Base-by-base conservation (phyloP, 53 echinoderm and acorn worm species). In the Temnopleurus reevesii region DNA sequence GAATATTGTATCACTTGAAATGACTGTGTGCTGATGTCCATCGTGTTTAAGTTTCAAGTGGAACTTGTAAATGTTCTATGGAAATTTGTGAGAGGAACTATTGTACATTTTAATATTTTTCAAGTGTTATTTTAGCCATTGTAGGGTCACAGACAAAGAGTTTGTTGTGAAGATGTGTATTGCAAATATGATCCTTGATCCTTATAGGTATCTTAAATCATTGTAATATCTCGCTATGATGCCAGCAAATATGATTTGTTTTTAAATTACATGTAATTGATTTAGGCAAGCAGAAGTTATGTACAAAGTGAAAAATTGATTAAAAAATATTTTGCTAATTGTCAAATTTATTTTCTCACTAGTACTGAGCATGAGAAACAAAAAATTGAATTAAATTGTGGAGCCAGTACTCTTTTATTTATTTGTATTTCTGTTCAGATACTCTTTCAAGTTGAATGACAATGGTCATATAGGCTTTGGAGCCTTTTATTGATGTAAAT, bases 321-420 rank as follows among this genome's bases (percentile, higher is more conserved):
- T 12, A 15, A 41, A 38, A 21, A 38, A 38, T 71, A 3, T 71
- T 25, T 71, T 63, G 7, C 7, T 19, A 15, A 29, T 15, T 63
- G 66, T 66, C 5, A 8, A 18, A 18, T 65, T 1, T 35, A 34
- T 7, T 64, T 33, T 33, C 5, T 65, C 35, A 65, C 35, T 65
- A 18, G 35, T 56, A 24, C 35, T 63, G 63, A 63, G 33, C 63
- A 63, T 31, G 15, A 63, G 63, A 63, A 30, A 33, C 29, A 63
- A 33, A 33, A 63, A 41, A 38, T 41, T n/a, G 71, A 38, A 38
- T 71, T 41, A n/a, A 41, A 71, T 38, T 71, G 26, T 41, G 23
- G 71, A 71, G 41, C 36, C 71, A 71, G 71, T 71, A 71, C 41
- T 71, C 71, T 34, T 38, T 36, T 26, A 71, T 71, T 71, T 71